Percentiles rank a stretch among this genome's conserved stretches.
Conservation (phyloP, 2,888 invertebrate species). For the Orthonychiurus folsomi region DNA sequence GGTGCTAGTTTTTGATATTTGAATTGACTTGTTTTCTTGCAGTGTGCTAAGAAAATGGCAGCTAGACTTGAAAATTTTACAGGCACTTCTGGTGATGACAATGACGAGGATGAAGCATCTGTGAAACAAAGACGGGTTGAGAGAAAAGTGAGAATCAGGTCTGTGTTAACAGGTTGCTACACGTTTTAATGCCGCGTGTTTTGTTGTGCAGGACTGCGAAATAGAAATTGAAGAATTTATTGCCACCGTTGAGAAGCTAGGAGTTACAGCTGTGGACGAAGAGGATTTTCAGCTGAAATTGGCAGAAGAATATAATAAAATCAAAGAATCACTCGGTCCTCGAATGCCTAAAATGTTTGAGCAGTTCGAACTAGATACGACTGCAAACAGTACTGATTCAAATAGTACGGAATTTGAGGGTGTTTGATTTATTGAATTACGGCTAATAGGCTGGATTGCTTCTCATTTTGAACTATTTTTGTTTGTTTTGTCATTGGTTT, state of each 20-base stretch:
- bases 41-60: slow-evolving; percentile 28
- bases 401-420: no score
- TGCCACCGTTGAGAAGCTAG: slow-evolving; percentile 44
- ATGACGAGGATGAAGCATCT: slow-evolving; percentile 43
- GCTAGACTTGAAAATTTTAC: slow-evolving; percentile 30
- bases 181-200: no score
- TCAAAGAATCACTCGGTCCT: not conserved
- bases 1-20: no score
- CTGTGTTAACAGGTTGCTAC: no score
- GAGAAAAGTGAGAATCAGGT: slow-evolving; percentile 43
- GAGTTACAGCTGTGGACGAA: slow-evolving; percentile 11
- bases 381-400: no score
- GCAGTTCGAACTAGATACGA: not conserved
- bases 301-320: slow-evolving; percentile 3
- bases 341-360: not conserved
- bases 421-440: no score
- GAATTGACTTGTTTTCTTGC: not conserved
- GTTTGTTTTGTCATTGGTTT: no score
- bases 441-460: no score
- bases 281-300: not conserved
- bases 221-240: slow-evolving; percentile 50
- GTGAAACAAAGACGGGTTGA: slow-evolving; percentile 32
- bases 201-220: slow-evolving; percentile 51
- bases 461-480: no score
- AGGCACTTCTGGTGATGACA: slow-evolving; percentile 41